Evolutionary conservation across 2,113 vertebrate genomes (phyloP).

Genomic region (Pterocles burchelli): DNA sequence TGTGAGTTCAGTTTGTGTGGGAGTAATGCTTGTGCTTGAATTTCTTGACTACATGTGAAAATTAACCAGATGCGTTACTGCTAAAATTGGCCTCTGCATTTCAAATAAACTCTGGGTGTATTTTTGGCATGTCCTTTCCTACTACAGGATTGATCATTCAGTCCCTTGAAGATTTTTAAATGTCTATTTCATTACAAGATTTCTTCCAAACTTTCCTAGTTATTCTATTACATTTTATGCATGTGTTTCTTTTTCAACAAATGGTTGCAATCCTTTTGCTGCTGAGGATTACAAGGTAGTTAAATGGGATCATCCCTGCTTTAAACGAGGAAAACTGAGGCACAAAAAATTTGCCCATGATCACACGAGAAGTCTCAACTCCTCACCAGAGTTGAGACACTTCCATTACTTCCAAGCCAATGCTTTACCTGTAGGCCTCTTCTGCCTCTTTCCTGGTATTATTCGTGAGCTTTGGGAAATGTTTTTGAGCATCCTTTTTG

Average conservation of each 20-base stretch:
- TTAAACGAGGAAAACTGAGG: neutral
- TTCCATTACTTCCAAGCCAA: neutral
- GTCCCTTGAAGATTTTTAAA: neutral
- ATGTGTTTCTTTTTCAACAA: neutral
- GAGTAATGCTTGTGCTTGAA: neutral
- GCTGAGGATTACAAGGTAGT: neutral
- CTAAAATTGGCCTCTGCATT: neutral
- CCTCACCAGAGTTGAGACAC: neutral
- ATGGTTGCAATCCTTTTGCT: neutral
- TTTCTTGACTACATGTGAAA: neutral
- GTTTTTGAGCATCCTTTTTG: neutral
- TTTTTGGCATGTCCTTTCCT: neutral
- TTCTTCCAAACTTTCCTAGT: neutral
- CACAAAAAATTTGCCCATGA: neutral
- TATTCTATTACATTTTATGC: neutral
- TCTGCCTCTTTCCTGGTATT: neutral
- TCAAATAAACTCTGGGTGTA: neutral
- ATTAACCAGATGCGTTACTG: neutral
- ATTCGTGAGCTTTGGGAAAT: neutral
- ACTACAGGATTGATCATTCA: neutral
- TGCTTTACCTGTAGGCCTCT: neutral
- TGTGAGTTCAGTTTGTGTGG: neutral
- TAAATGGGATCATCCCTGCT: neutral
- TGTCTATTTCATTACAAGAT: neutral
- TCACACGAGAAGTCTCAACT: neutral